Percentiles rank a stretch among this genome's conserved stretches.
phyloP scores from a whole-genome alignment of 1,140 invertebrate genomes.

The Drosophila carrolli region DNA sequence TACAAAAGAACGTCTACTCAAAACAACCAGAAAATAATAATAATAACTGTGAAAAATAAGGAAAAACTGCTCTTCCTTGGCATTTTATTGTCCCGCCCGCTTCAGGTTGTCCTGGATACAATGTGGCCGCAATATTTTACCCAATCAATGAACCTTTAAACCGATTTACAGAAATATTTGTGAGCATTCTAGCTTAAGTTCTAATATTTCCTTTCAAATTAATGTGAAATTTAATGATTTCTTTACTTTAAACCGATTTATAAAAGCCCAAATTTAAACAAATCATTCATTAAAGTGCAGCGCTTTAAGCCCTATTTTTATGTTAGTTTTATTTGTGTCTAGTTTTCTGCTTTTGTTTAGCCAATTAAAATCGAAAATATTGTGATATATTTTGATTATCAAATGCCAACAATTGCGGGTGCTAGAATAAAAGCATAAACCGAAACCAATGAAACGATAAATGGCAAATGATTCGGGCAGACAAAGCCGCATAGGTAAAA shows the following conservation, averaged over 20 bases:
- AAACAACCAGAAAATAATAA: slow-evolving; percentile 56
- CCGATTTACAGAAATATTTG: slow-evolving; percentile 1
- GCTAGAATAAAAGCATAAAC: slow-evolving; percentile 23
- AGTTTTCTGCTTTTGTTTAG: slow-evolving; percentile 14
- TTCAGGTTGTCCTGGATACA: slow-evolving; percentile 48
- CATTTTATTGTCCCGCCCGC: slow-evolving; percentile 50
- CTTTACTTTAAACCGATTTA: background rate
- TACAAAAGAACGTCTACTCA: slow-evolving; percentile 43
- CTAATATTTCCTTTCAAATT: background rate
- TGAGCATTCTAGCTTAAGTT: background rate
- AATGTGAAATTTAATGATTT: background rate
- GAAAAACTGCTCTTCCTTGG: slow-evolving; percentile 43
- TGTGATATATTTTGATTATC: slow-evolving; percentile 58
- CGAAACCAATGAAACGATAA: slow-evolving; percentile 42
- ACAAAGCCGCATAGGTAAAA: slow-evolving; percentile 37
- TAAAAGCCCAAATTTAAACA: background rate
- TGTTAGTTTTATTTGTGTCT: slow-evolving; percentile 1
- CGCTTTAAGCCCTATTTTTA: background rate
- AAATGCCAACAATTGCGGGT: slow-evolving; percentile 43
- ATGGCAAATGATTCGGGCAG: slow-evolving; percentile 12
- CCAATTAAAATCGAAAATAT: slow-evolving; percentile 67
- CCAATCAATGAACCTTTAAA: slow-evolving; percentile 24
- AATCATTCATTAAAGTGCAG: slow-evolving; percentile 10
- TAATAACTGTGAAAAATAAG: slow-evolving; percentile 31
- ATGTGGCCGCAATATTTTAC: slow-evolving; percentile 44